Conservation (phyloP, 2,113 vertebrate species). For the Micronycteris hirsuta region DNA sequence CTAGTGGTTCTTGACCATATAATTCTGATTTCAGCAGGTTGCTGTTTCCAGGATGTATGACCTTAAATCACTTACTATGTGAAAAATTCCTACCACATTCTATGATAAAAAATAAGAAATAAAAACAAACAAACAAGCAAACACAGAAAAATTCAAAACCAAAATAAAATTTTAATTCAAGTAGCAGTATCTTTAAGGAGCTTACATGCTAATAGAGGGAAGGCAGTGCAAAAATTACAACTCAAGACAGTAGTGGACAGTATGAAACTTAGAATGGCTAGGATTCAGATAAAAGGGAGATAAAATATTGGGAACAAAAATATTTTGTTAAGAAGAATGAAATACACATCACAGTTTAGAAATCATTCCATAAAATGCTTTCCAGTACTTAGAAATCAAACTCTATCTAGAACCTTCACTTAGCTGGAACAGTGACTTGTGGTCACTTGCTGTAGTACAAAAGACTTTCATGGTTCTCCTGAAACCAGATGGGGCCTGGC, state of each 20-base stretch:
- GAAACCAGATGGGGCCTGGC: rapidly evolving
- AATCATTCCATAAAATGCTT: neutral
- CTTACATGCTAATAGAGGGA: neutral
- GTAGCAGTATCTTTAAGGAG: neutral
- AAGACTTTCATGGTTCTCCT: neutral
- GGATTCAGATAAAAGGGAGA: neutral
- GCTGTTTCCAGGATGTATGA: neutral
- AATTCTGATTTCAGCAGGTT: neutral
- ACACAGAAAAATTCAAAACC: neutral
- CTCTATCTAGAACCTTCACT: neutral
- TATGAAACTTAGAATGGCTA: neutral
- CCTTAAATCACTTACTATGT: neutral
- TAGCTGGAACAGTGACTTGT: neutral
- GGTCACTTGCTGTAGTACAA: rapidly evolving
- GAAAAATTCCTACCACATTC: neutral
- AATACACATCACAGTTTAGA: neutral
- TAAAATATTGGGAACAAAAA: neutral
- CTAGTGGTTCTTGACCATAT: neutral
- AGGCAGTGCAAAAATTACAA: neutral
- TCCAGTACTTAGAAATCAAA: neutral
- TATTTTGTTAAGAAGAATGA: neutral
- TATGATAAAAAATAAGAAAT: neutral
- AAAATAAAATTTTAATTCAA: neutral
- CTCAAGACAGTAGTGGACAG: neutral
- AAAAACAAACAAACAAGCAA: neutral